These are phyloP conservation scores for Condylura cristata DNA, from an alignment of 2,113 vertebrate species.

Conservation along the genomic window DNA sequence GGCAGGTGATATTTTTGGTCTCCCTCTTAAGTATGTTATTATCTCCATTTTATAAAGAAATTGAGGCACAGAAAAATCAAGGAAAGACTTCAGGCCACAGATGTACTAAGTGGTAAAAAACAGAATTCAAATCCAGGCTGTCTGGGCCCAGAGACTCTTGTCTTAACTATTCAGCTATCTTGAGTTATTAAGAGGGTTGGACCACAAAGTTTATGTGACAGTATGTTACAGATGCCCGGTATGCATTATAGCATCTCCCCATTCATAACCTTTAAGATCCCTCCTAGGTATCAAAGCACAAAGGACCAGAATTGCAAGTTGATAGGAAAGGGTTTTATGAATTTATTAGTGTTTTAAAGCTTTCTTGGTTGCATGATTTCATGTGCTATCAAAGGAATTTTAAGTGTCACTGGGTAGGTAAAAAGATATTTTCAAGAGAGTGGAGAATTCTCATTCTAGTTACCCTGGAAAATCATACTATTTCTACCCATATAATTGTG, in stretches of 20 bases:
- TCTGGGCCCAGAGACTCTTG: neutral
- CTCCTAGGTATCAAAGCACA: conserved; percentile 2
- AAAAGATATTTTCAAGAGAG: neutral
- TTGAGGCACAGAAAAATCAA: neutral
- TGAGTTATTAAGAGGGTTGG: neutral
- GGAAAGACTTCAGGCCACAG: neutral
- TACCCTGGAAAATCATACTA: neutral
- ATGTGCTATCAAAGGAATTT: neutral
- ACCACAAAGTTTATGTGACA: neutral
- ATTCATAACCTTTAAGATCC: neutral
- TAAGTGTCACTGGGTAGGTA: neutral
- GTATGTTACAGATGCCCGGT: neutral
- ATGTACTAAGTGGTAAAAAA: neutral
- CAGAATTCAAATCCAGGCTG: neutral
- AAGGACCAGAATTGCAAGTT: neutral
- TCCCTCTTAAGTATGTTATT: neutral
- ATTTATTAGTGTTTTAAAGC: neutral
- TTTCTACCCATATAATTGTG: neutral
- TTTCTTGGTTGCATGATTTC: neutral
- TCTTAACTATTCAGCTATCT: neutral
- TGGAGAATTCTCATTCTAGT: neutral
- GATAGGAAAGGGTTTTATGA: neutral
- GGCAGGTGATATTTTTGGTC: neutral
- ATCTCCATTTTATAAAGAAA: neutral
- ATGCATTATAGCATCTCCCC: neutral